Evolutionary conservation across 2,888 invertebrate genomes (phyloP), one percentile per base, ranked within the genome.

Genomic region (Xestia xanthographa): DNA sequence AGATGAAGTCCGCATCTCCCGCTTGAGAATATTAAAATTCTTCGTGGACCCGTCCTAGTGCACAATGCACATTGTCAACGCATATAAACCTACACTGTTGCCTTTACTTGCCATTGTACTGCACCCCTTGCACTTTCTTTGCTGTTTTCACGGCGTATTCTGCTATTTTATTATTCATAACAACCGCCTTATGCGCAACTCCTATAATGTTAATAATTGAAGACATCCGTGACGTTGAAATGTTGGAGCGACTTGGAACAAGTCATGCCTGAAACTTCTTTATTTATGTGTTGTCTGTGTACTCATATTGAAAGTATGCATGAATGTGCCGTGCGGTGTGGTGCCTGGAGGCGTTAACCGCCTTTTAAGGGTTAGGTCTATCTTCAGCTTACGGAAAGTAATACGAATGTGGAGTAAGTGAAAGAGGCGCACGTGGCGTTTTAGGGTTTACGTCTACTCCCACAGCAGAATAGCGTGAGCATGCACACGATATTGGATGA

Each of bases 51-150:
- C 63, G 80, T 89, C 90, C 89, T 93, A 91, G 93, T 91, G 94
- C 92, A 95, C 95, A 95, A 94, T 95, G 93, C 94, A 94, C 93
- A 95, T 94, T 96, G 95, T 96, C 95, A 95, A 94, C 94, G 94
- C 92, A 91, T 92, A 93, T 94, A 95, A 95, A 95, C 92, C 93
- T 94, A 95, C 95, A 95, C 85, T 95, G 96, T 95, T 94, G 95
- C 95, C 89, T 95, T 95, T 94, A 95, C 93, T 95, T 91, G 92
- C 95, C 90, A 96, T 96, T 96, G 96, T 96, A 91, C 89, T 91
- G 92, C 94, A 91, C 89, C 94, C 95, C 92, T 92, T 92, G 93
- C 93, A 92, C 92, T 93, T 94, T 93, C 94, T 94, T 94, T 92
- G 91, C 93, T 92, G 92, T 94, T 94, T 94, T 93, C 94, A 94